A percentile compares a stretch with the other conserved stretches of the same genome.
These are phyloP conservation scores for Semnornis frantzii DNA, from an alignment of 2,113 vertebrate genomes.

Conservation along the genomic window DNA sequence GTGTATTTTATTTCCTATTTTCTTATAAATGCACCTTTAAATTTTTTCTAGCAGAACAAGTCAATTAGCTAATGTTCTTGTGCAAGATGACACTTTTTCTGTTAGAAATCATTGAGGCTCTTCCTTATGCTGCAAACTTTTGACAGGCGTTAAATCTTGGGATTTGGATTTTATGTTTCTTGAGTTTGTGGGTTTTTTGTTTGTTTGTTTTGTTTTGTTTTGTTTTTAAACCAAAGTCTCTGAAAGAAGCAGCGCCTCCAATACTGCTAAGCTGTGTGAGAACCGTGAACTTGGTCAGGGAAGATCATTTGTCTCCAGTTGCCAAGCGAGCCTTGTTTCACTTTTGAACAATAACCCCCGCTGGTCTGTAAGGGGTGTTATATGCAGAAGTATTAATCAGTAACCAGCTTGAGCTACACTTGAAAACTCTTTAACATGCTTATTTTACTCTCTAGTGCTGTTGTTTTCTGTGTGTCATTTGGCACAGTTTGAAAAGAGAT, in stretches of 20 bases:
- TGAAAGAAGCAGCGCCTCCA: slow-evolving; percentile 5
- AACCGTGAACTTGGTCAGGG: slow-evolving; percentile 67
- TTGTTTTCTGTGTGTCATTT: slow-evolving; percentile 72
- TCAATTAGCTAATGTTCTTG: background rate
- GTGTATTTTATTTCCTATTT: background rate
- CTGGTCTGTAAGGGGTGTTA: slow-evolving; percentile 64
- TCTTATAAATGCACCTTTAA: background rate
- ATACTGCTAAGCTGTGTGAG: slow-evolving; percentile 68
- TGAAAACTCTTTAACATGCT: slow-evolving; percentile 72
- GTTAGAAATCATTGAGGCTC: background rate
- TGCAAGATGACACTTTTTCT: background rate
- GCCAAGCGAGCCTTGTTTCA: slow-evolving; percentile 74
- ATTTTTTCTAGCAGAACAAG: background rate
- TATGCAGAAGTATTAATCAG: slow-evolving; percentile 75
- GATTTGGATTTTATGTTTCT: background rate
- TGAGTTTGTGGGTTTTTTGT: too few relatives aligned
- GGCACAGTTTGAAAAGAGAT: slow-evolving; percentile 69
- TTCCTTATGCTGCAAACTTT: slow-evolving; percentile 35
- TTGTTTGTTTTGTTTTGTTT: background rate
- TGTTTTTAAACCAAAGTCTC: background rate
- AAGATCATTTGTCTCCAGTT: slow-evolving; percentile 65
- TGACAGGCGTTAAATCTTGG: slow-evolving; percentile 32
- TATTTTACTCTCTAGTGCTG: slow-evolving; percentile 66
- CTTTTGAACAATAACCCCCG: slow-evolving; percentile 66
- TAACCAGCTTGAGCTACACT: slow-evolving; percentile 74